Evolutionary conservation across 1,140 invertebrate species (phyloP), one percentile per base, ranked within the genome.

Genomic region (Daktulosphaira vitifoliae): DNA sequence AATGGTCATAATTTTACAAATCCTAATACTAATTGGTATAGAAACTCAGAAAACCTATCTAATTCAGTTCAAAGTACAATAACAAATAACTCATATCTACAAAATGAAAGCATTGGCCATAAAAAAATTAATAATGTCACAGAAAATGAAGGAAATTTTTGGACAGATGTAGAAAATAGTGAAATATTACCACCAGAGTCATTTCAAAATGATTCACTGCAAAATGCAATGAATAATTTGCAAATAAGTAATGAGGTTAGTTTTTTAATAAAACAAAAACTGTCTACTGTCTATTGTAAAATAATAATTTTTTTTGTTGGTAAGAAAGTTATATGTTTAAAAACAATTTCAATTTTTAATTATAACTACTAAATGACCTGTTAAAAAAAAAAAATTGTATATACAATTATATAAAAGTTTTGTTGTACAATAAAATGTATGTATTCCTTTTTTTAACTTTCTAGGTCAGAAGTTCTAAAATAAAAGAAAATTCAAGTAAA

Each of bases 141-240:
- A 15, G 56, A 48, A 22, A 29, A 23, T 33, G 56, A 62, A 15
- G 42, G 46, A 1, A 62, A 62, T 62, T 62, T 62, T 3, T 62
- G 56, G 56, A 39, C 23, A 3, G 56, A 62, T 33, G 56, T 62
- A 29, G 56, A 62, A 48, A 62, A 62, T 33, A 62, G 56, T 20
- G 56, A 62, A 62, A 62, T 62, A 48, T 42, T 62, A 18, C 56
- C 56, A 20, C 56, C 56, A 62, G 42, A 48, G 38, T 62, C 56
- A 48, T 62, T 62, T 11, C 56, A 62, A 20, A 62, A 62, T 22
- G 56, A 62, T 18, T 62, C 56, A 48, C 39, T 62, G 0, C 56
- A 62, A 62, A 16, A 15, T 22, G 42, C 42, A 29, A 62, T 62
- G 42, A 62, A 48, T 62, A 62, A 33, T 48, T 62, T 62, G 46